phyloP scores from a whole-genome alignment of 2,113 vertebrate genomes.

The Myrmophylax atrothorax region DNA sequence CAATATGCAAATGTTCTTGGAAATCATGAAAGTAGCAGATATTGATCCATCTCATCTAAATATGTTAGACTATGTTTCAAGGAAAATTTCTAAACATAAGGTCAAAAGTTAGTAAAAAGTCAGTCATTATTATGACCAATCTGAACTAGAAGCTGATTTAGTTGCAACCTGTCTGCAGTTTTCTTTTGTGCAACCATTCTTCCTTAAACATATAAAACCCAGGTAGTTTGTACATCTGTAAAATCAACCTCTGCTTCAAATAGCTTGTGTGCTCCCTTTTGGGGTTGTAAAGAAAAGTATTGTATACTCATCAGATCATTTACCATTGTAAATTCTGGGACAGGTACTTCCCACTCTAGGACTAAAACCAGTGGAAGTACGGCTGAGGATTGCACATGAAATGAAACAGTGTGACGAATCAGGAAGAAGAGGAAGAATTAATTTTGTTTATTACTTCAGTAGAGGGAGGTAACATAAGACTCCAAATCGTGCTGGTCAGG shows the following conservation, averaged over 20 bases:
- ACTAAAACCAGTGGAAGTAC: background rate
- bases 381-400: background rate
- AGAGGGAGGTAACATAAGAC: background rate
- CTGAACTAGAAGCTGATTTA: background rate
- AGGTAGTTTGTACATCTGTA: background rate
- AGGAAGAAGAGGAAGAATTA: background rate
- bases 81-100: background rate
- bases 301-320: background rate
- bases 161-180: background rate
- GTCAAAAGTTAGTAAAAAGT: background rate
- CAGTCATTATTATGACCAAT: background rate
- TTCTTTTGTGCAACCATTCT: background rate
- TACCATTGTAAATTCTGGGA: background rate
- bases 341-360: background rate
- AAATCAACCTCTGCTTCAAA: background rate
- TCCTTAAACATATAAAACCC: background rate
- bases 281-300: accelerated
- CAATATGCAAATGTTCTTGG: background rate
- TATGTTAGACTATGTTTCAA: background rate
- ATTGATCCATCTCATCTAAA: background rate
- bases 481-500: background rate
- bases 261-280: background rate
- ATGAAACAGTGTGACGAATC: background rate
- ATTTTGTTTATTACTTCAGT: background rate
- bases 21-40: background rate